These are phyloP conservation scores for Muntiacus reevesi DNA, from an alignment of 2,113 vertebrate genomes.

Conservation along the genomic window DNA sequence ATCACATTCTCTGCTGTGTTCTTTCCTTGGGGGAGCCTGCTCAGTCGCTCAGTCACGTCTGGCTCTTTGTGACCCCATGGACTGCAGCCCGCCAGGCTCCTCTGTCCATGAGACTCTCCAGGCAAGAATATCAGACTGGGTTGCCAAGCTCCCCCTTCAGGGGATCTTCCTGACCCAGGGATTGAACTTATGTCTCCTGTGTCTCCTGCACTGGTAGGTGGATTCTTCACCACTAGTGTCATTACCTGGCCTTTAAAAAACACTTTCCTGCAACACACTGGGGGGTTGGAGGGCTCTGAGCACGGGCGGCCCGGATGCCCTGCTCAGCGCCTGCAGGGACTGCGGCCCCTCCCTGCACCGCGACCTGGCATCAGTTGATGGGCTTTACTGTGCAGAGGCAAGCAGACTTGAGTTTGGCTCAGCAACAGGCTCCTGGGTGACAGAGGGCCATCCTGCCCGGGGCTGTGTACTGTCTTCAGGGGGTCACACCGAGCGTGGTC, in stretches of 20 bases:
- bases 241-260: not conserved
- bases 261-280: accelerated
- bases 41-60: not conserved
- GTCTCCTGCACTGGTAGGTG: not conserved
- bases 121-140: not conserved
- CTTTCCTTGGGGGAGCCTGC: not conserved
- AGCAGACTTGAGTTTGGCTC: not conserved
- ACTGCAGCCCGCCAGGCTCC: not conserved
- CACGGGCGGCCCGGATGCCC: accelerated
- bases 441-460: not conserved
- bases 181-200: not conserved
- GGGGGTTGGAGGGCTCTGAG: not conserved
- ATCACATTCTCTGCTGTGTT: accelerated
- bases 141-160: not conserved
- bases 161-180: not conserved
- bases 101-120: not conserved
- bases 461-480: not conserved
- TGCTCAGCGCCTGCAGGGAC: not conserved
- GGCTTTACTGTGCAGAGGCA: no score
- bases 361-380: accelerated
- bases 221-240: not conserved
- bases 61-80: not conserved
- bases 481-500: not conserved
- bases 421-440: not conserved
- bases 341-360: accelerated